Base-by-base conservation (phyloP, 2,113 vertebrate species). In the Coracopsis vasa region DNA sequence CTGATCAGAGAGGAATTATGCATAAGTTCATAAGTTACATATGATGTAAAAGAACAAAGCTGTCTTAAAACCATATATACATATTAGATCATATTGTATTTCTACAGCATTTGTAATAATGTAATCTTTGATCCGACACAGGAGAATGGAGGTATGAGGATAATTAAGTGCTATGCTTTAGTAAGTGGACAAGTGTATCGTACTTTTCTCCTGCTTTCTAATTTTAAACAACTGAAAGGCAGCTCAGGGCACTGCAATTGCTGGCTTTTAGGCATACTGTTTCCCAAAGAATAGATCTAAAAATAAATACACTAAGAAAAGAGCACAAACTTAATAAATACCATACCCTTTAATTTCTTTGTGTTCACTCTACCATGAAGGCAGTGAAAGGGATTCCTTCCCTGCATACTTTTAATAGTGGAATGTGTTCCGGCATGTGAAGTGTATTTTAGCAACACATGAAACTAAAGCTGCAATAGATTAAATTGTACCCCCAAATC, bases 401-500 rank as follows among this genome's bases (percentile, higher is more conserved):
- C 60, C 15, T 88, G 4, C 11, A 39, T 65, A 2, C 2, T 90
- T 90, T 86, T 62, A 77, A 54, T 23, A 58, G 11, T 7, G 51
- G 9, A 39, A 66, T 86, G 4, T 64, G 8, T 72, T 83, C 50
- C 80, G 45, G 4, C 45, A 71, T 39, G 24, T 51, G 39, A 90
- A 78, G 20, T 51, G 3, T 33, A 39, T 96, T 96, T 92, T 5
- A 1, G 29, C 45, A 93, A 47, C 45, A 78, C 11, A 41, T 14
- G 50, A 73, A 93, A 80, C 18, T 74, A 86, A 93, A 96, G 44
- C 31, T 83, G 31, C 23, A 53, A 16, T 41, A 84, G 51, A 71
- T 87, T 85, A 92, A 65, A 93, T 60, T 92, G 66, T 75, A 80
- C 58, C 79, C 56, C 48, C 41, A 92, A 86, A 92, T 94, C 44